Evolutionary conservation across 2,797 vertebrate genomes (phyloP).

Genomic region (Gymnodraco acuticeps): DNA sequence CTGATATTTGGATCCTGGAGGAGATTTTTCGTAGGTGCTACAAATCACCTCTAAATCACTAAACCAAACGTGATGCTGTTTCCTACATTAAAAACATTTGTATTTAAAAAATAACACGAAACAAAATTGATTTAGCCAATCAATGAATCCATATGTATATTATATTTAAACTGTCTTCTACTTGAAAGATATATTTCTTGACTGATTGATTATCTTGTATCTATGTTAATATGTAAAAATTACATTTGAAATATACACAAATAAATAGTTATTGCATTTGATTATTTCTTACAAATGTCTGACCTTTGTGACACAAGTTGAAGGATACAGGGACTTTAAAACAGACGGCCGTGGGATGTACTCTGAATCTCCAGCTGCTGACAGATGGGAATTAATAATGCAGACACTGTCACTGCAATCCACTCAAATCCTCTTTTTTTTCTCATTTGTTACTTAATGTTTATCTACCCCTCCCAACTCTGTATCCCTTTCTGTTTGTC

Average conservation of each 20-base stretch:
- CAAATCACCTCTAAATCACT: background rate
- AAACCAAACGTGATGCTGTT: background rate
- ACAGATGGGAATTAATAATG: slow-evolving; percentile 77
- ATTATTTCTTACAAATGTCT: background rate
- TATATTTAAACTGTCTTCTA: too few relatives aligned
- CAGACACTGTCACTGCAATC: slow-evolving; percentile 64
- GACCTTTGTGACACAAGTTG: background rate
- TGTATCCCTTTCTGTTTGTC: slow-evolving; percentile 1
- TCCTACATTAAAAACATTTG: background rate
- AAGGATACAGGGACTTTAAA: background rate
- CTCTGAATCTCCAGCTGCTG: slow-evolving; percentile 45
- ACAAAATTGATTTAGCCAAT: too few relatives aligned
- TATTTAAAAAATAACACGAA: too few relatives aligned
- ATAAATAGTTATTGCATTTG: background rate
- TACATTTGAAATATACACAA: background rate
- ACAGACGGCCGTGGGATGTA: background rate
- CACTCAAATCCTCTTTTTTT: slow-evolving; percentile 67
- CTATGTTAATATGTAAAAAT: background rate
- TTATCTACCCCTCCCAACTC: slow-evolving; percentile 24
- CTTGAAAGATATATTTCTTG: too few relatives aligned
- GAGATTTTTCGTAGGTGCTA: background rate
- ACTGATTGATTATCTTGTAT: background rate
- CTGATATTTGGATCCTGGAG: slow-evolving; percentile 19
- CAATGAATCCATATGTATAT: too few relatives aligned
- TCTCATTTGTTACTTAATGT: slow-evolving; percentile 54